Conservation (phyloP, 2,888 invertebrate species). For the Lasioglossum zephyrum region DNA sequence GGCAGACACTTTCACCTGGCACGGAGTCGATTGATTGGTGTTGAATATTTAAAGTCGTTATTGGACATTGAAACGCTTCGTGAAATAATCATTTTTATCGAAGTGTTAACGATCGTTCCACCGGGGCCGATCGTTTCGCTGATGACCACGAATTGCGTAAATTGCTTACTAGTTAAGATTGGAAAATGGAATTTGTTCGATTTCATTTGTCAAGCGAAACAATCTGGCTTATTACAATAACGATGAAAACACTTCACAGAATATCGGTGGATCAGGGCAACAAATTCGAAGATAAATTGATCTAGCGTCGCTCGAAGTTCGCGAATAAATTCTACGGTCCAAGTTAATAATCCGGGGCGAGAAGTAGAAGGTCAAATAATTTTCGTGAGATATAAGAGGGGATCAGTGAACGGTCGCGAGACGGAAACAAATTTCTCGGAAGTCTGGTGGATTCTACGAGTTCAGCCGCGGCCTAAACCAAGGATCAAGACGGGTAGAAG, state of each 20-base stretch:
- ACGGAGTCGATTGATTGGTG: background rate
- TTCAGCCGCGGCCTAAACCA: background rate
- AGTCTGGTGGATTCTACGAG: constrained; percentile 10
- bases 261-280: background rate
- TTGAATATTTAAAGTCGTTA: background rate
- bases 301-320: background rate
- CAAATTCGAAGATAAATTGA: background rate
- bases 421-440: constrained; percentile 46
- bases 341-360: background rate
- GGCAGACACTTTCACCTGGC: background rate
- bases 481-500: constrained; percentile 13
- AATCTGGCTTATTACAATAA: background rate
- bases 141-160: background rate
- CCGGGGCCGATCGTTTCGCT: background rate
- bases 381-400: background rate
- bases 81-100: background rate
- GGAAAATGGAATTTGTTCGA: background rate
- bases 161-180: background rate
- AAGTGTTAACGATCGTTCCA: background rate
- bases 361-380: background rate
- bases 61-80: background rate
- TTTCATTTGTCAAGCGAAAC: background rate
- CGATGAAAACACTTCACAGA: background rate
- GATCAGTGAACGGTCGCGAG: background rate
- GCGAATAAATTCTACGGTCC: background rate